Base-by-base conservation (phyloP, 2,888 invertebrate species). In the Trachelus stipa region DNA sequence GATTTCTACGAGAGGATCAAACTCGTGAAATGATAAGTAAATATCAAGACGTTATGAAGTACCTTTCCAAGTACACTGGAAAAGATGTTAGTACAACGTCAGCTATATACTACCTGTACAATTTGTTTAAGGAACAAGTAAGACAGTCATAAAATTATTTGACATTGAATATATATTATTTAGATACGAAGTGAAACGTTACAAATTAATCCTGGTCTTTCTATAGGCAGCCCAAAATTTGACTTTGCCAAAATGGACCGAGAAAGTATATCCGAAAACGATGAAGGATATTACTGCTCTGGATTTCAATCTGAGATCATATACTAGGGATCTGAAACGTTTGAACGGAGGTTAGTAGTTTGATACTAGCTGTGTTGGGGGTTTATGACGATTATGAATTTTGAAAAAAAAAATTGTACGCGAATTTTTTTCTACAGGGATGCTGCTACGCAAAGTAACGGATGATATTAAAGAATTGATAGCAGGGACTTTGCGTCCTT, bases 221-320 rank as follows among this genome's bases (percentile, higher is more conserved):
- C 80, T 83, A 31, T 68, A 90, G 90, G 80, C 82, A 11, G 85
- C 86, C 15, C 88, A 90, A 83, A 90, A 90, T 81, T 81, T 90
- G 78, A 89, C 90, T 3, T 85, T 93, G n/a, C 93, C 93, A 11
- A 84, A 86, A 12, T 93, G 93, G 93, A 91, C 92, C 0, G 80
- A 86, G 34, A 82, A 83, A 31, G 91, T 92, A 0, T 91, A 88
- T 80, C 92, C 92, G 0, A 86, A 87, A 69, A 86, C 88, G 11
- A 89, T 93, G 91, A 83, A 86, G 68, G 88, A 90, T 23, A 85
- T 92, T 2, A 86, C 91, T n/a, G 89, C 88, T 23, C 84, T 91
- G 69, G 91, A 91, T 82, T 93, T 93, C 79, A 86, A 88, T 79
- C 80, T 92, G 0, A 86, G 89, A 37, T 91, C 91, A 1, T 90